phyloP scores from a whole-genome alignment of 2,888 invertebrate species.

The Aporophyla nigra region DNA sequence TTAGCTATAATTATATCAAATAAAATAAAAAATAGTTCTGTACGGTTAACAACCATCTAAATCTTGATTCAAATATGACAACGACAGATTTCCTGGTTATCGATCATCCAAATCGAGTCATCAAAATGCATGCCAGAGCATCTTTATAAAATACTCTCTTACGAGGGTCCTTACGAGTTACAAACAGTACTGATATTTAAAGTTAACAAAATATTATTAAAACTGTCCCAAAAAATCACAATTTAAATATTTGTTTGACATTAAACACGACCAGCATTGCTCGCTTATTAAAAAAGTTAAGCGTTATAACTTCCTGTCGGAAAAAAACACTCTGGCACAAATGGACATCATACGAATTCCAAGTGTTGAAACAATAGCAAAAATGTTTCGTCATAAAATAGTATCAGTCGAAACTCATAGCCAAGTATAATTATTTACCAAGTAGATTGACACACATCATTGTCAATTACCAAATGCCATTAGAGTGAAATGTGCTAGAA shows the following conservation, averaged over 20 bases:
- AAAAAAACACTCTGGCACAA: conserved; percentile 18
- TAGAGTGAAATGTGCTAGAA: conserved; percentile 39
- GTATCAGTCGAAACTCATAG: conserved; percentile 41
- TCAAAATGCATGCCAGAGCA: not conserved
- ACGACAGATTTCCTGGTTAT: not conserved
- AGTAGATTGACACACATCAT: conserved; percentile 51
- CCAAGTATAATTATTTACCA: conserved; percentile 57
- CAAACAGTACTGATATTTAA: not conserved
- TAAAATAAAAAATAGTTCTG: not conserved
- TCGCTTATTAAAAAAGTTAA: not conserved
- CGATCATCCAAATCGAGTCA: not conserved
- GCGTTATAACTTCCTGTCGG: not conserved
- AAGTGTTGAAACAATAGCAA: conserved; percentile 32
- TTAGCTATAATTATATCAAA: conserved; percentile 9
- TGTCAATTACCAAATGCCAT: conserved; percentile 57
- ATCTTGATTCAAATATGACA: not conserved
- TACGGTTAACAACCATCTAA: not conserved
- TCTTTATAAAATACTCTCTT: conserved; percentile 2
- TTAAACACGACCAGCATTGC: not conserved
- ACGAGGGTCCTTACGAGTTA: not conserved
- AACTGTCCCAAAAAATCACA: not conserved
- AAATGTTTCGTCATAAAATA: conserved; percentile 45
- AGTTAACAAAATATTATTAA: not conserved
- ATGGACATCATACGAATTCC: conserved; percentile 23
- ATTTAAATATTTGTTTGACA: not conserved